Conservation (phyloP, 2,797 vertebrate genomes). For the Myripristis murdjan region DNA sequence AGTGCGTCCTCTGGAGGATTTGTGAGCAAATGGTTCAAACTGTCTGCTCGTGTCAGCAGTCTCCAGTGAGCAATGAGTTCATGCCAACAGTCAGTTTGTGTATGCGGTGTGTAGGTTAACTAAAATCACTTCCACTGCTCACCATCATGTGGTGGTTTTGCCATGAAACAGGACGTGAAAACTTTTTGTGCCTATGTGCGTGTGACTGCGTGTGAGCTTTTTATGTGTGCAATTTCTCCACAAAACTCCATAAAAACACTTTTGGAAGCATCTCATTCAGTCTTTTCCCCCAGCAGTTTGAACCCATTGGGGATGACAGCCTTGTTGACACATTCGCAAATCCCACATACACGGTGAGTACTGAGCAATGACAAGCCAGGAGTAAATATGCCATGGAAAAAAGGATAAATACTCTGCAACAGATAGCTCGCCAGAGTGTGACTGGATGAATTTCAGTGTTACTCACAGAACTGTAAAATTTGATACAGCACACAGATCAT, state of each 20-base stretch:
- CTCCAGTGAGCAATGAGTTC: not conserved
- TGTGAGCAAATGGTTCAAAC: not conserved
- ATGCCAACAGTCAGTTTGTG: not conserved
- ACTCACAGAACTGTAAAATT: not conserved
- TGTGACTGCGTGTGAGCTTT: not conserved
- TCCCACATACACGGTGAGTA: conserved; percentile 66
- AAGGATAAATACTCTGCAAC: not conserved
- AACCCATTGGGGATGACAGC: conserved; percentile 32
- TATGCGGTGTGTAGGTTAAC: too few species aligned
- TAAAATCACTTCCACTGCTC: too few species aligned
- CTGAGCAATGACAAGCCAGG: not conserved
- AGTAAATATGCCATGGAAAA: not conserved
- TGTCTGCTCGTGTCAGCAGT: not conserved
- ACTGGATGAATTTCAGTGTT: not conserved
- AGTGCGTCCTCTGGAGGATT: not conserved
- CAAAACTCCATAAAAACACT: not conserved
- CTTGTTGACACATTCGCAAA: conserved; percentile 58
- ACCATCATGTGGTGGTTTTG: too few species aligned
- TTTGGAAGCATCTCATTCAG: conserved; percentile 6
- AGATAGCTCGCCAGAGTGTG: too few species aligned
- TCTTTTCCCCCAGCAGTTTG: conserved; percentile 22
- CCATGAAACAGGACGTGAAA: not conserved
- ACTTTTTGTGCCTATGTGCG: not conserved
- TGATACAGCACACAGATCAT: not conserved
- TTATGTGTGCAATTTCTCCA: not conserved